Conservation (phyloP, 2,888 invertebrate species). For the Operophtera brumata region DNA sequence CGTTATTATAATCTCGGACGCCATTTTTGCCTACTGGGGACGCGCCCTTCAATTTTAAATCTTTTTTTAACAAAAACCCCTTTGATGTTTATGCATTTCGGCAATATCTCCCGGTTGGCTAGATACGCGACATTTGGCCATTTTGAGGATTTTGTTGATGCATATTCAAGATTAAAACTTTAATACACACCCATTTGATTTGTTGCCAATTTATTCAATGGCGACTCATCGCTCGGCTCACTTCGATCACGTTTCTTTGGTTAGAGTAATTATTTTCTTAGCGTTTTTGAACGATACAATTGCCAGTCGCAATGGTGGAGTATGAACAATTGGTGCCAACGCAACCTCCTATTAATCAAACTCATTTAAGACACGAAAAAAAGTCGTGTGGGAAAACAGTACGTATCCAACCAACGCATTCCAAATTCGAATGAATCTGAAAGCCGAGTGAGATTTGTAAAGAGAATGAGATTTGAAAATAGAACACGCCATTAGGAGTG, state of each 20-base stretch:
- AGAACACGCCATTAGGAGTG: constrained; percentile 79
- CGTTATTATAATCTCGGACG: constrained; percentile 81
- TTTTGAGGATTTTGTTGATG: constrained; percentile 72
- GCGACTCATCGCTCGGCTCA: constrained; percentile 38
- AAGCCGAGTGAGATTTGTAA: constrained; percentile 77
- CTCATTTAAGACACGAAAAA: constrained; percentile 73
- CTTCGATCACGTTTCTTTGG: constrained; percentile 45
- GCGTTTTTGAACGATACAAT: constrained; percentile 24
- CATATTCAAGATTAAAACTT: constrained; percentile 75
- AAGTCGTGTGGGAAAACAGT: constrained; percentile 77
- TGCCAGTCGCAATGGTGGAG: constrained; percentile 31
- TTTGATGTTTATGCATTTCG: constrained; percentile 78
- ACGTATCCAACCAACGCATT: constrained; percentile 67
- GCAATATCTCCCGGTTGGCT: constrained; percentile 73
- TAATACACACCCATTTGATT: constrained; percentile 52
- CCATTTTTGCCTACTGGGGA: constrained; percentile 70
- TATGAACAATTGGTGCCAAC: constrained; percentile 59
- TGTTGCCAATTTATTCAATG: constrained; percentile 48
- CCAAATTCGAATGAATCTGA: constrained; percentile 80
- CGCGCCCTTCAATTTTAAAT: constrained; percentile 79
- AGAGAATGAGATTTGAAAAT: constrained; percentile 81
- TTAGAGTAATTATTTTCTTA: constrained; percentile 40
- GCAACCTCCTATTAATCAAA: constrained; percentile 75
- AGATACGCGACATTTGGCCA: constrained; percentile 73
- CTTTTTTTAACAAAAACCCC: constrained; percentile 76